These are phyloP conservation scores for Hetaerina titia DNA, from an alignment of 2,888 invertebrate species.

Conservation along the genomic window DNA sequence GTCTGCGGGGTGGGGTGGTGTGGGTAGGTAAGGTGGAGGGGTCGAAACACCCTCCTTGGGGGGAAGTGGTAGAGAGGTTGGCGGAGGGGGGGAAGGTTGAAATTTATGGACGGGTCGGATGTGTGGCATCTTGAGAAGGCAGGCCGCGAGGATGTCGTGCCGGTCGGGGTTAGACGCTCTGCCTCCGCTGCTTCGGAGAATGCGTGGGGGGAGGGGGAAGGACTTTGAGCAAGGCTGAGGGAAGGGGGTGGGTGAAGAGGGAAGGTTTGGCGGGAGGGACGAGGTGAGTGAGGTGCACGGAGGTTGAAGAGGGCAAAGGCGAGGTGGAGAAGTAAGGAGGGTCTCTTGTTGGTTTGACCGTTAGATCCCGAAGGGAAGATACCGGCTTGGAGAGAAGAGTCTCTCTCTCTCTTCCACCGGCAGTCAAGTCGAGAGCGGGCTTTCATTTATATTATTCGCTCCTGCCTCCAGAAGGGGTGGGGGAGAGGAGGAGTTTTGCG, in stretches of 20 bases:
- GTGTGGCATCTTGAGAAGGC: not conserved
- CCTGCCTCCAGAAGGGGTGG: not conserved
- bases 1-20: not conserved
- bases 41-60: not conserved
- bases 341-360: not conserved
- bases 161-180: not conserved
- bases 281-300: not conserved
- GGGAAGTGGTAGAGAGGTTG: not conserved
- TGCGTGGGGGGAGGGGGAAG: not conserved
- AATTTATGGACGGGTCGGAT: constrained; percentile 27
- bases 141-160: too few species aligned
- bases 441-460: not conserved
- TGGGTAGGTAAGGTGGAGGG: not conserved
- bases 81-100: not conserved
- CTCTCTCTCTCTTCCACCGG: not conserved
- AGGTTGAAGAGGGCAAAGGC: constrained; percentile 32
- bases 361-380: not conserved
- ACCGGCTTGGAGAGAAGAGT: not conserved
- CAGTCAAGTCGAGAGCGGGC: not conserved
- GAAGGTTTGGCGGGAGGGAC: not conserved
- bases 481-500: not conserved
- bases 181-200: too few species aligned
- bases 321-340: not conserved
- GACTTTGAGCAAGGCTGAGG: not conserved
- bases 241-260: not conserved